These are phyloP conservation scores for Megathymus violae DNA, from an alignment of 1,140 invertebrate genomes.

Conservation along the genomic window DNA sequence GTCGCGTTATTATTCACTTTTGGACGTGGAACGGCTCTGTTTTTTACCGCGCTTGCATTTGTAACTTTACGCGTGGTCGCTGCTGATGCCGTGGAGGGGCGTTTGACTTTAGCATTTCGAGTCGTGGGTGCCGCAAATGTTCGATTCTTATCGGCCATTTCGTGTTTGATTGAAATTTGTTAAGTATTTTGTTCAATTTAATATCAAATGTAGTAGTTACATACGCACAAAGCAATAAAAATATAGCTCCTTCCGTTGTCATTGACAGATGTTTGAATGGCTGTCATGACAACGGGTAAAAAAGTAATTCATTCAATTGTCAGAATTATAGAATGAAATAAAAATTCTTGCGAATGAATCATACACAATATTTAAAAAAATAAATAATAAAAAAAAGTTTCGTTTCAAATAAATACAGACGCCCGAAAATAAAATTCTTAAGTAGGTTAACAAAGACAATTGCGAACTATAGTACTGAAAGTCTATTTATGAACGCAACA, in stretches of 20 bases:
- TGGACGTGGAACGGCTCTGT: constrained; percentile 17
- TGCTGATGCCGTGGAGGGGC: constrained; percentile 38
- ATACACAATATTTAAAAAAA: background rate
- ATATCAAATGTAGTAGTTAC: too few relatives aligned
- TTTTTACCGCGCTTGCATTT: constrained; percentile 41
- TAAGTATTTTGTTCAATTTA: background rate
- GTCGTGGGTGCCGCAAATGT: constrained; percentile 45
- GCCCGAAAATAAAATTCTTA: background rate
- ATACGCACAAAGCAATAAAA: too few relatives aligned
- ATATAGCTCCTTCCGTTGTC: constrained; percentile 25
- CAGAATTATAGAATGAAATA: too few relatives aligned
- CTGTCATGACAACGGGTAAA: constrained; percentile 39
- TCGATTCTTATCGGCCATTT: constrained; percentile 62
- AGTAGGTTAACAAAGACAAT: constrained; percentile 13
- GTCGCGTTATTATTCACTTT: constrained; percentile 49
- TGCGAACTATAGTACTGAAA: background rate
- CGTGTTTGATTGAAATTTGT: constrained; percentile 1
- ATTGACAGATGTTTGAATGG: constrained; percentile 34
- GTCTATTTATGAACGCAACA: constrained; percentile 25
- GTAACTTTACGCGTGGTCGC: constrained; percentile 39
- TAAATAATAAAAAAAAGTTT: background rate
- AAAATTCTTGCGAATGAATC: constrained; percentile 1
- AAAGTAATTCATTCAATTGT: too few relatives aligned
- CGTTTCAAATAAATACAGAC: background rate
- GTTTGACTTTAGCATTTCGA: constrained; percentile 43